Base-by-base conservation (phyloP, 1,140 invertebrate genomes). In the Planococcus citri region DNA sequence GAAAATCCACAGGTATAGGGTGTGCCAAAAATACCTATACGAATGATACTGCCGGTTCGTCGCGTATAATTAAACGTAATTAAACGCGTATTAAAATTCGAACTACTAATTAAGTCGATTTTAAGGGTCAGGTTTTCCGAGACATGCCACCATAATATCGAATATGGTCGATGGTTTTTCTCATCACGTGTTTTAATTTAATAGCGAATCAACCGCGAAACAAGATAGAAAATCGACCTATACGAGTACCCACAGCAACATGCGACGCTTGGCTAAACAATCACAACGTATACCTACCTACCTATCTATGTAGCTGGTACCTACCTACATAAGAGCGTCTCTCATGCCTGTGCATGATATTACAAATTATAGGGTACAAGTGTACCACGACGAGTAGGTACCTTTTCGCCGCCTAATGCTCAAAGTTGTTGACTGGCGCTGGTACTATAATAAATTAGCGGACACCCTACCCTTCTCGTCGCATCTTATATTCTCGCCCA, bases 371-470 rank as follows among this genome's bases (percentile, higher is more conserved):
- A 51, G 41, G 41, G 41, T n/a, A 51, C 6, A 51, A 51, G 41
- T n/a, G n/a, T n/a, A n/a, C n/a, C n/a, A n/a, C n/a, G n/a, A n/a
- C n/a, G n/a, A n/a, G n/a, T n/a, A n/a, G n/a, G n/a, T 51, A 51
- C 41, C 41, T 51, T 51, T 51, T 51, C 41, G 41, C 41, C 29
- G 29, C 6, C 17, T 51, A 20, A 51, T 17, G 41, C 41, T 17
- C 12, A 6, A 51, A 51, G 41, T 51, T 51, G 41, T n/a, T 51
- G 41, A 51, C 41, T 51, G 41, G 41, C 41, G 41, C 41, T 51
- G 41, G 41, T 51, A n/a, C n/a, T n/a, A n/a, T n/a, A 51, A 51
- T 51, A 51, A 51, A 51, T 51, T 51, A 51, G 41, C 41, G 41
- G 41, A 51, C 41, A 51, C 6, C 41, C 41, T 3, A 3, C 33